Base-by-base conservation (phyloP, 23 tunicate genomes). In the Oikopleura dioica region DNA sequence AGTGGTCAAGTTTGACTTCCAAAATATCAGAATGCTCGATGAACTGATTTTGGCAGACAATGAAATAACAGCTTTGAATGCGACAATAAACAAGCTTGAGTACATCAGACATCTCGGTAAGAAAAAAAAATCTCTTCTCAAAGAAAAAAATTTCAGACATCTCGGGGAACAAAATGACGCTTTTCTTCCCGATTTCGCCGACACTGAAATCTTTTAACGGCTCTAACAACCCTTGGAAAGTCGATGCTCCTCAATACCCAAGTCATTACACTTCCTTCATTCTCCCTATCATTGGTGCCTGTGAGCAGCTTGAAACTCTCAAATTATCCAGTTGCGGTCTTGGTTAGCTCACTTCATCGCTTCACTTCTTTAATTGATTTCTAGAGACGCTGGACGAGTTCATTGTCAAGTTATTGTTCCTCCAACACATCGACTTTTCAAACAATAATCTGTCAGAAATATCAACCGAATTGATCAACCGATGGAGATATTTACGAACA, bases 1-100 rank as follows among this genome's bases (percentile, higher is more conserved):
- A 63, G 72, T 12, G 4, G 33, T 63, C 29, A 63, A 63, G 26
- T 63, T 63, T 63, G 72, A 63, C 33, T 63, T 63, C 26, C 72
- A 63, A 63, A 63, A 63, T 2, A 63, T 63, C 26, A 23, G 72
- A 23, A 63, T 63, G 72, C 26, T 63, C 30, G 72, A 63, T 31
- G 33, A 63, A 28, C 2, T 63, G 26, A 28, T 12, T 63, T 63
- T 63, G 33, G 16, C 72, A 63, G 26, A 63, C 72, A 63, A 63
- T 28, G 30, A 31, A 23, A 63, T 63, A 2, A 21, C 72, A 28
- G 2, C 32, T 24, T 16, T 63, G 72, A 63, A 63, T 28, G 2
- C 33, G 16, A 63, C 72, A 24, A 23, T 63, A 12, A 28, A 2
- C 4, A 63, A 63, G 26, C 16, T 63, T 23, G 72, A 63, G 26